A percentile compares a stretch with the other conserved stretches of the same genome.
Conservation (phyloP, 1,140 invertebrate genomes). For the Lepidurus apus region DNA sequence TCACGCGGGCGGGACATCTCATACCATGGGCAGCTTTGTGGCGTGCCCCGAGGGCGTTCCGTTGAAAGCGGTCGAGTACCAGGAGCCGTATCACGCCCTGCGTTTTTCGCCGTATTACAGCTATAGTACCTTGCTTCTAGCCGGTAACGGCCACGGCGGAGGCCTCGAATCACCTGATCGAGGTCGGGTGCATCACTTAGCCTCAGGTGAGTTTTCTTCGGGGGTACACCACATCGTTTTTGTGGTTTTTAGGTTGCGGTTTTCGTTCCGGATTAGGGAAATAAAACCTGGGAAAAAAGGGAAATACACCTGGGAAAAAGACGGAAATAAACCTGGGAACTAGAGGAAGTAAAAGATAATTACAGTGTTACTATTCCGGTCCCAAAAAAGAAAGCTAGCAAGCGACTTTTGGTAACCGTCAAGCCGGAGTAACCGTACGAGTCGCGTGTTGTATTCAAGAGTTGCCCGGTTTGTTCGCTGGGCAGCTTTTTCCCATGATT, state of each 20-base stretch:
- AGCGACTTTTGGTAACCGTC: no score
- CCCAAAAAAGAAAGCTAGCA: no score
- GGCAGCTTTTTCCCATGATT: no score
- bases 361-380: no score
- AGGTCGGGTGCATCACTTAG: background rate
- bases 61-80: conserved; percentile 59
- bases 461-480: no score
- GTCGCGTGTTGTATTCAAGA: no score
- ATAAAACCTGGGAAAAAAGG: background rate
- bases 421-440: no score
- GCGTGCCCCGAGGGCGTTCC: conserved; percentile 22
- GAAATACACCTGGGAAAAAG: no score
- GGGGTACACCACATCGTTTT: background rate
- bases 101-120: conserved; percentile 70
- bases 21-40: background rate
- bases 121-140: conserved; percentile 62
- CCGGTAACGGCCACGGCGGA: conserved; percentile 24
- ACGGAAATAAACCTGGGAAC: no score
- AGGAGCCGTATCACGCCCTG: conserved; percentile 69
- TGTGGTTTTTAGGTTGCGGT: background rate
- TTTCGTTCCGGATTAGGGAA: background rate
- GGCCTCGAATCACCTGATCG: conserved; percentile 7
- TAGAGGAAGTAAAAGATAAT: no score
- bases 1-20: background rate
- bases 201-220: conserved; percentile 1